phyloP scores from a whole-genome alignment of 2,797 vertebrate genomes.

The Carduelis carduelis region DNA sequence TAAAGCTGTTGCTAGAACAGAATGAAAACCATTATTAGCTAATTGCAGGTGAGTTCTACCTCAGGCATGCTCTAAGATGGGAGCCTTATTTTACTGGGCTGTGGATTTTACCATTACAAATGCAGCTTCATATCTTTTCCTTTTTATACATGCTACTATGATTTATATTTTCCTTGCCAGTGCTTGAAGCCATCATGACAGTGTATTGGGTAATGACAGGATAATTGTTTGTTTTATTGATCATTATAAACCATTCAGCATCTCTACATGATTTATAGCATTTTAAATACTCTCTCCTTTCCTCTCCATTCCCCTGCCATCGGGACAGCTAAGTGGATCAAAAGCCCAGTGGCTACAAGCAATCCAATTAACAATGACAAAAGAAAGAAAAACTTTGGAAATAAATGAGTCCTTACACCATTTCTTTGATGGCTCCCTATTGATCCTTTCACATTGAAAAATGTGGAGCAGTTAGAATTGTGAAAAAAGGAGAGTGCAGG shows the following conservation, averaged over 20 bases:
- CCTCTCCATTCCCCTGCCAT: neutral
- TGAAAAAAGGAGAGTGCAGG: neutral
- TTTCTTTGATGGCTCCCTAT: slow-evolving; percentile 22
- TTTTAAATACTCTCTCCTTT: slow-evolving; percentile 44
- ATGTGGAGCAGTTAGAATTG: neutral
- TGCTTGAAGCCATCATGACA: slow-evolving; percentile 41
- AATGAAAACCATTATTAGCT: neutral
- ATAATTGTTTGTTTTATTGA: slow-evolving; percentile 76
- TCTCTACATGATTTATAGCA: slow-evolving; percentile 55
- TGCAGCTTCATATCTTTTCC: neutral
- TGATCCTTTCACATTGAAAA: slow-evolving; percentile 2
- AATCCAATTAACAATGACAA: slow-evolving; percentile 23
- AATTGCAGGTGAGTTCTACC: neutral
- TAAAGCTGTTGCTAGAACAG: neutral
- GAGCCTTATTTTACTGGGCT: neutral
- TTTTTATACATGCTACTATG: neutral
- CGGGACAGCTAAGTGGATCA: slow-evolving; percentile 10
- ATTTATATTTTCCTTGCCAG: neutral
- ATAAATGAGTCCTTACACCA: slow-evolving; percentile 7
- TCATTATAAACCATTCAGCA: slow-evolving; percentile 59
- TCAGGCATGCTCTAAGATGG: neutral
- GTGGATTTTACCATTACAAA: neutral
- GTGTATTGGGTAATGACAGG: slow-evolving; percentile 59
- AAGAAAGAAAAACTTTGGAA: neutral
- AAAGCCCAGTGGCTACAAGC: slow-evolving; percentile 33